Evolutionary conservation across 2,113 vertebrate species (phyloP).

Genomic region (Tiliqua scincoides): DNA sequence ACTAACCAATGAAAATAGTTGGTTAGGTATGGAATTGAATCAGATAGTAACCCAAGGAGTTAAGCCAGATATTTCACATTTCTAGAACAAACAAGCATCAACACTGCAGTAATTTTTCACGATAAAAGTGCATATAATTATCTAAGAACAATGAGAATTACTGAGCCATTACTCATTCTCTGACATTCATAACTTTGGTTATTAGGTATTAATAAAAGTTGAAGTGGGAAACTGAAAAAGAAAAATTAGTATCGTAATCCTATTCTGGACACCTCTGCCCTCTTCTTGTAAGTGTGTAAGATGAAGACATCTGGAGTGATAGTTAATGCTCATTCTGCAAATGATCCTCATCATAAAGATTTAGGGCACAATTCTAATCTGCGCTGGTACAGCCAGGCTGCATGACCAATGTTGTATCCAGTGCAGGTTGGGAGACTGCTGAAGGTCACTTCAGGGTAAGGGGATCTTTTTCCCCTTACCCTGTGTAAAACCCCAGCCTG

Average conservation of each 20-base stretch:
- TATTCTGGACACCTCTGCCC: not conserved
- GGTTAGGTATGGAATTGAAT: not conserved
- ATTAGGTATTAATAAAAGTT: constrained; percentile 8
- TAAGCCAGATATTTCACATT: not conserved
- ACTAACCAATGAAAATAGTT: not conserved
- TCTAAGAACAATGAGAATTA: not conserved
- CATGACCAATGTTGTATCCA: too few relatives aligned
- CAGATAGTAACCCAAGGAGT: not conserved
- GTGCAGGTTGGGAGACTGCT: too few relatives aligned
- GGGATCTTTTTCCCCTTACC: too few relatives aligned
- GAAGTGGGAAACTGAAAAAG: not conserved
- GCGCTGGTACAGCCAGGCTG: too few relatives aligned
- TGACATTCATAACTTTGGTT: not conserved
- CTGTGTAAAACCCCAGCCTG: too few relatives aligned
- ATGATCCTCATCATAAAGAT: not conserved
- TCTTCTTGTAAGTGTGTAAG: not conserved
- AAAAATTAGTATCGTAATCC: not conserved
- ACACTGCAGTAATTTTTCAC: not conserved
- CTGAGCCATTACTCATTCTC: not conserved
- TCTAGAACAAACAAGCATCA: not conserved
- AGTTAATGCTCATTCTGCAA: not conserved
- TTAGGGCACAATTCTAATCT: too few relatives aligned
- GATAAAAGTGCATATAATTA: not conserved
- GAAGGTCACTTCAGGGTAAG: too few relatives aligned
- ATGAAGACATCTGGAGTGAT: not conserved